phyloP scores from a whole-genome alignment of 2,797 vertebrate species.

The Xiphophorus birchmanni region DNA sequence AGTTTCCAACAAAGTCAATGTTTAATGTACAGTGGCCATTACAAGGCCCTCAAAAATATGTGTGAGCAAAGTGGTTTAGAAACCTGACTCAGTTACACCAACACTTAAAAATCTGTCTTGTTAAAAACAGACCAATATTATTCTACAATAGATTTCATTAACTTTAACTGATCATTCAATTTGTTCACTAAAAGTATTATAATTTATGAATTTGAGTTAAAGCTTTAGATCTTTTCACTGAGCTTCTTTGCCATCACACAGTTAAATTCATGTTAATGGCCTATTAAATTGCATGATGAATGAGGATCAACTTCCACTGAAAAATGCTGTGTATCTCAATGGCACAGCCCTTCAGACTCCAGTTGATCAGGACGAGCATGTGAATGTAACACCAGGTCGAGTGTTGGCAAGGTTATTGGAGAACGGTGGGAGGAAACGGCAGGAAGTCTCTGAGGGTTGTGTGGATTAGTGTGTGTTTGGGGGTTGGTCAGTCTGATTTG shows the following conservation, averaged over 20 bases:
- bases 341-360: neutral
- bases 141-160: neutral
- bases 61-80: neutral
- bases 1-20: neutral
- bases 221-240: neutral
- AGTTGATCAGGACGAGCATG: constrained; percentile 6
- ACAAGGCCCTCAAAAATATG: neutral
- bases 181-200: neutral
- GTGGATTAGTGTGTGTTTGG: constrained; percentile 45
- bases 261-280: neutral
- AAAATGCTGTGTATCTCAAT: neutral
- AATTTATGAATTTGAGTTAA: neutral
- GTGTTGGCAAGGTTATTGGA: constrained; percentile 5
- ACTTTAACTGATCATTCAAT: neutral
- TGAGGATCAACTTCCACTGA: neutral
- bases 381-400: constrained; percentile 26
- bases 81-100: too few species aligned
- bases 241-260: neutral
- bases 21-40: neutral
- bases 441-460: constrained; percentile 32
- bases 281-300: neutral
- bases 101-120: neutral
- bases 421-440: constrained; percentile 42
- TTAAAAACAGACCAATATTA: neutral
- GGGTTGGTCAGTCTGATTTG: constrained; percentile 56